These are phyloP conservation scores for Caenorhabditis sp. DNA, from an alignment of 2,888 invertebrate species.

Conservation along the genomic window DNA sequence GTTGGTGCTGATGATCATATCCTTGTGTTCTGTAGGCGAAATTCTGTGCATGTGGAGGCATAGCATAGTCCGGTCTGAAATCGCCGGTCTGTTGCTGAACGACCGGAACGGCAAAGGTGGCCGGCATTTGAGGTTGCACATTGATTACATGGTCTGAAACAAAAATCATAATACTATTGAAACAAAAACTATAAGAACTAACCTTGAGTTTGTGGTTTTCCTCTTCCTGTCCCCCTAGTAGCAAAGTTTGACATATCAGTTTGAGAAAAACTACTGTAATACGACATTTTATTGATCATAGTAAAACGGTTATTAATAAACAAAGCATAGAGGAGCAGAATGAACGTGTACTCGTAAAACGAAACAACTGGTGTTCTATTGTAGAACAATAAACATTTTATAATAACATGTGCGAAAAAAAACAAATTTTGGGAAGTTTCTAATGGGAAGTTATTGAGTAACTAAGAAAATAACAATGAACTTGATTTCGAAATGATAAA, in stretches of 20 bases:
- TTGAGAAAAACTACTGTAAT: conserved; percentile 26
- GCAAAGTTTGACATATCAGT: conserved; percentile 38
- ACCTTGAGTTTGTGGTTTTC: conserved; percentile 35
- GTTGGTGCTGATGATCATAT: background rate
- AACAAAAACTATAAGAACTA: background rate
- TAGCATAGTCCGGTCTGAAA: background rate
- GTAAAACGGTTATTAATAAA: background rate
- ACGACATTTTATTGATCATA: too few relatives aligned
- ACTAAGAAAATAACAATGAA: too few relatives aligned
- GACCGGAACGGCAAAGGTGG: background rate
- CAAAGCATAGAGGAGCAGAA: background rate
- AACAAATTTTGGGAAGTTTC: background rate
- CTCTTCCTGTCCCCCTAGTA: conserved; percentile 39
- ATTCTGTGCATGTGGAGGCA: background rate
- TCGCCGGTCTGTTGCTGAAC: background rate
- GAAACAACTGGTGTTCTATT: background rate
- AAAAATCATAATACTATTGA: conserved; percentile 1
- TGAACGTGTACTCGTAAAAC: background rate
- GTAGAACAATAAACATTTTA: background rate
- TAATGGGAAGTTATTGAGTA: too few relatives aligned
- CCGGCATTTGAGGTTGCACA: background rate
- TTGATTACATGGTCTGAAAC: conserved; percentile 24
- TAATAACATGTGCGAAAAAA: background rate
- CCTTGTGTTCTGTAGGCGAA: background rate
- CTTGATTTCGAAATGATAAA: too few relatives aligned